These are phyloP conservation scores for Zosterops borbonicus DNA, from an alignment of 2,113 vertebrate genomes.

Conservation along the genomic window DNA sequence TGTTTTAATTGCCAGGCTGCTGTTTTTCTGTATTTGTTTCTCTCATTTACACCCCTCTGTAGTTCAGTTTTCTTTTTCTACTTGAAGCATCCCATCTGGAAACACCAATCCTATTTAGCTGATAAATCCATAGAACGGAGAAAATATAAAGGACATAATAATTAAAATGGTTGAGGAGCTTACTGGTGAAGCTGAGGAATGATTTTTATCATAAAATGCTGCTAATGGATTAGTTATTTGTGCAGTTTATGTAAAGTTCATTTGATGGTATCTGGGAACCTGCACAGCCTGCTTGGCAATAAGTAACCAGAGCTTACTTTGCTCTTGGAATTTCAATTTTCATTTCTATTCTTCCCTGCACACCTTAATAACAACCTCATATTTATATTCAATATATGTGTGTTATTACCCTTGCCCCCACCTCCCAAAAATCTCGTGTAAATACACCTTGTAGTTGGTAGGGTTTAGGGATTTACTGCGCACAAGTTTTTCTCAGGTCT, in stretches of 20 bases:
- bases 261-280: neutral
- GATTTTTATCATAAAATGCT: neutral
- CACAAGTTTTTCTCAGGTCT: neutral
- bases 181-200: neutral
- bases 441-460: neutral
- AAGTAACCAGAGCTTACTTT: neutral
- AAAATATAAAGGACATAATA: neutral
- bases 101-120: neutral
- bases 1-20: neutral
- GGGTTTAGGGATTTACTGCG: neutral
- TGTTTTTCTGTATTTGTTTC: neutral
- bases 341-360: neutral
- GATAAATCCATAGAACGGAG: neutral
- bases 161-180: neutral
- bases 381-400: neutral
- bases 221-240: neutral
- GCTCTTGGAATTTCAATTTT: neutral
- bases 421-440: neutral
- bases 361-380: neutral
- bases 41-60: neutral
- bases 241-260: neutral
- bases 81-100: neutral
- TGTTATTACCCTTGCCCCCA: rapidly evolving
- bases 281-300: neutral
- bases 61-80: neutral